phyloP scores from a whole-genome alignment of 2,113 vertebrate species.

The Smithornis capensis region DNA sequence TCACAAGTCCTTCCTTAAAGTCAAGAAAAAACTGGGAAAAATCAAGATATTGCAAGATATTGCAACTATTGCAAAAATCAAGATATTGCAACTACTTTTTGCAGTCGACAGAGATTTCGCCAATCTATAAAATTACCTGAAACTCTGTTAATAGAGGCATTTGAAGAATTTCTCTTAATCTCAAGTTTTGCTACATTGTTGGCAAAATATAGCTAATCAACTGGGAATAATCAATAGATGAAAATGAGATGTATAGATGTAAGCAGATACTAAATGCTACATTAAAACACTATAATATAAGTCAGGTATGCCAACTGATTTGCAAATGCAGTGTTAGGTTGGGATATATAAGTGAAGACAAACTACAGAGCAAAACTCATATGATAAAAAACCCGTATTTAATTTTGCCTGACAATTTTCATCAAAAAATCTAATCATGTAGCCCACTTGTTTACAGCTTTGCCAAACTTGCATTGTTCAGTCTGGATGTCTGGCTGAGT shows the following conservation, averaged over 20 bases:
- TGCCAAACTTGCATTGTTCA: slow-evolving; percentile 27
- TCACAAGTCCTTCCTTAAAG: neutral
- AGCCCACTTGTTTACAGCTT: slow-evolving; percentile 27
- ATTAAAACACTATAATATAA: neutral
- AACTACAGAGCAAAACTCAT: neutral
- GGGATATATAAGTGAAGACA: neutral
- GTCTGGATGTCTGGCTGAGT: slow-evolving; percentile 15
- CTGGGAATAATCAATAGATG: neutral
- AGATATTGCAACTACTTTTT: neutral
- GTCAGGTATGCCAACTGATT: neutral
- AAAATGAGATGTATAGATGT: neutral
- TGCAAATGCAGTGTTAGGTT: neutral
- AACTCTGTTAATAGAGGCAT: neutral
- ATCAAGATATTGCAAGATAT: neutral
- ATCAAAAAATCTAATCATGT: neutral
- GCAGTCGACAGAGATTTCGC: neutral
- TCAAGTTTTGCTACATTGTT: neutral
- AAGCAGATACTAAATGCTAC: neutral
- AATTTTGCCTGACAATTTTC: neutral
- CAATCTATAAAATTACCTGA: neutral
- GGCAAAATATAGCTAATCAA: neutral
- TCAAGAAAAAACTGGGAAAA: neutral
- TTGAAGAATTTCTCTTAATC: neutral
- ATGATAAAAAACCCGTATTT: neutral
- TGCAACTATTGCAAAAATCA: too few relatives aligned